Evolutionary conservation across 2,113 vertebrate species (phyloP), one percentile per base, ranked within the genome.

Genomic region (Tragelaphus imberbis): DNA sequence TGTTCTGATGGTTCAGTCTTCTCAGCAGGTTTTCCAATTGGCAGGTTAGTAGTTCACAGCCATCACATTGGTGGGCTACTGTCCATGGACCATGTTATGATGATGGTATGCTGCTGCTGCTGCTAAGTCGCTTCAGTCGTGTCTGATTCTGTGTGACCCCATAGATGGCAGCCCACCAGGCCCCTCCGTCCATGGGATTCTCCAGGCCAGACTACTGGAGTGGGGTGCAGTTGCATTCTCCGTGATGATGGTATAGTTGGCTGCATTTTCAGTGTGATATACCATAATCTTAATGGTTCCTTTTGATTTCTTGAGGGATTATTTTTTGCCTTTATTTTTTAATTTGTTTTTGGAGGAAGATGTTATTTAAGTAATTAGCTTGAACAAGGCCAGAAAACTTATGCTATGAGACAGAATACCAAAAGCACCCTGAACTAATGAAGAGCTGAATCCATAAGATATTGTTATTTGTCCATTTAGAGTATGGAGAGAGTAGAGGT

Each of bases 401-500:
- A 75, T 25, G 33, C 25, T 71, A 7, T 68, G 6, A 88, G 33
- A 15, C 25, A 95, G 71, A 95, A 68, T 93, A 80, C 3, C 19
- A 68, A 93, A 95, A 89, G 2, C 25, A 51, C 14, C 87, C 16
- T 59, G 28, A 91, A 59, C 30, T 53, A 65, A 86, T 87, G n/a
- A 90, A 84, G 8, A 89, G 19, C 36, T 86, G 75, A 84, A 91
- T 93, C 93, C n/a, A 90, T 28, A 87, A 71, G 51, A 79, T 81
- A 91, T 16, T 65, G 27, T n/a, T 81, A n/a, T 86, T 90, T 92
- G 51, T 93, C 84, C 33, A 84, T 84, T 90, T 90, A 90, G 4
- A 7, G 21, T 33, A 21, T 68, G 56, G 19, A 88, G 3, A 90
- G 10, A 96, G 19, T 47, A 97, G 33, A 95, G n/a, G 80, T 80